Conservation (phyloP, 2,113 vertebrate genomes). For the Bos indicus region DNA sequence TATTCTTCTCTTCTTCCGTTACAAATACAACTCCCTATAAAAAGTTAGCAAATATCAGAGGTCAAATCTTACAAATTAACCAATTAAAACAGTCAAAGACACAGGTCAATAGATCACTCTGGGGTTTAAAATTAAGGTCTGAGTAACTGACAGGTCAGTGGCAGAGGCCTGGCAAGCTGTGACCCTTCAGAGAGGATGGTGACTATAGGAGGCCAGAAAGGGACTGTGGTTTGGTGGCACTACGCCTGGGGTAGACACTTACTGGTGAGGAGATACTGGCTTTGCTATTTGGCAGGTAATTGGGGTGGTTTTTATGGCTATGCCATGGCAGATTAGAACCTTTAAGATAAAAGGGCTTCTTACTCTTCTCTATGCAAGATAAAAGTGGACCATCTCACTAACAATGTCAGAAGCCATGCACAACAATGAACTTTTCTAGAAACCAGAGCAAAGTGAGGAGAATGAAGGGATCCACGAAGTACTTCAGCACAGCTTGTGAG, state of each 20-base stretch:
- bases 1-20: slow-evolving; percentile 78
- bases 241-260: neutral
- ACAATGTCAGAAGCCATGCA: neutral
- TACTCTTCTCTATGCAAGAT: neutral
- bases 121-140: slow-evolving; percentile 53
- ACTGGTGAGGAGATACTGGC: neutral
- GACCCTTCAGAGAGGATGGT: neutral
- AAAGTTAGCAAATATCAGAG: slow-evolving; percentile 76
- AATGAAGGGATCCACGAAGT: neutral
- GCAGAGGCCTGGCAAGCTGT: slow-evolving; percentile 27
- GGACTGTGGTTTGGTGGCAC: neutral
- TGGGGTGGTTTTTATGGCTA: neutral
- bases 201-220: neutral
- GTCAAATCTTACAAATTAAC: slow-evolving; percentile 75
- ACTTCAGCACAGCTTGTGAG: neutral
- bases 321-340: neutral
- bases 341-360: neutral
- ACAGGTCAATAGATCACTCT: slow-evolving; percentile 67
- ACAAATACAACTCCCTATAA: slow-evolving; percentile 78
- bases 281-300: neutral
- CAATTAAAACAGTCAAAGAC: slow-evolving; percentile 74
- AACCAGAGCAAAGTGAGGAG: neutral
- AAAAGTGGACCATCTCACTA: neutral
- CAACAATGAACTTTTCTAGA: neutral
- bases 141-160: slow-evolving; percentile 2